These are phyloP conservation scores for Ciconia boyciana DNA, from an alignment of 2,113 vertebrate species.

Conservation along the genomic window DNA sequence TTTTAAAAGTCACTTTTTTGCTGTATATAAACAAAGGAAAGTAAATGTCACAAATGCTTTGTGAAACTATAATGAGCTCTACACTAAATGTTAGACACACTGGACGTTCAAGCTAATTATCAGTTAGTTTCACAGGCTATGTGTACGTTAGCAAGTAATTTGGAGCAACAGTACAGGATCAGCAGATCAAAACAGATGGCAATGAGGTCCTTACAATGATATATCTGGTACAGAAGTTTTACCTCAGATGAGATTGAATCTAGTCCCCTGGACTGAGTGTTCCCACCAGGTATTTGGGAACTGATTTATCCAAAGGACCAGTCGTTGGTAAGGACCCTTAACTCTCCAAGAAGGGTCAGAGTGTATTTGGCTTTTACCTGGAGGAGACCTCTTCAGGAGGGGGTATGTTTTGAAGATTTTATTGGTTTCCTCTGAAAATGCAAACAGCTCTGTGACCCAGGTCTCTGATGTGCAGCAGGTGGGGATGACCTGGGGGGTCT, in stretches of 20 bases:
- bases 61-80: conserved; percentile 5
- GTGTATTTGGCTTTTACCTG: not conserved
- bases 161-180: not conserved
- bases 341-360: rapidly evolving
- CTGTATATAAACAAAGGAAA: conserved; percentile 20
- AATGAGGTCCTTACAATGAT: not conserved
- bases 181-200: not conserved
- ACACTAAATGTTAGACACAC: not conserved
- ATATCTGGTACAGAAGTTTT: not conserved
- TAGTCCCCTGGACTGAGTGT: not conserved
- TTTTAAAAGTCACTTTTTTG: not conserved
- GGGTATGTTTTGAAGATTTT: not conserved
- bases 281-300: not conserved
- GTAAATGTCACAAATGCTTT: conserved; percentile 33
- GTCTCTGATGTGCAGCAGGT: not conserved
- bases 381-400: not conserved
- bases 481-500: not conserved
- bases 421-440: not conserved
- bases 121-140: not conserved
- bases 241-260: not conserved
- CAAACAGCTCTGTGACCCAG: not conserved
- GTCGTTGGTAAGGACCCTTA: not conserved
- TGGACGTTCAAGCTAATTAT: not conserved
- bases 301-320: not conserved
- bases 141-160: not conserved